Conservation (phyloP, 2,797 vertebrate species). For the Pelochelys cantorii region DNA sequence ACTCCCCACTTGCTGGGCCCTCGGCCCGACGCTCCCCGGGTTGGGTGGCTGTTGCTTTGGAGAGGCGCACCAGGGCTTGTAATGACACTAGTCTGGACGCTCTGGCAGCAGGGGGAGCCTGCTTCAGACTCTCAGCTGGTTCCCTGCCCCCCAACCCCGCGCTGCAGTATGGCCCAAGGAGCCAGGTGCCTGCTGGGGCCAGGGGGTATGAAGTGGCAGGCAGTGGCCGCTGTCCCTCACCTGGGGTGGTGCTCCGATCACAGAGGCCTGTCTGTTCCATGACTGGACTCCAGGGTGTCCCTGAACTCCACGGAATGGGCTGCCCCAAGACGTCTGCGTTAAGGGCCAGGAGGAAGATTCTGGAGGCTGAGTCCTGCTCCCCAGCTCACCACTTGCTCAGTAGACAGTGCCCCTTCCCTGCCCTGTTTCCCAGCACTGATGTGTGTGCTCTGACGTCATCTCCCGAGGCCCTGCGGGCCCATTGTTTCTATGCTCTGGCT, state of each 20-base stretch:
- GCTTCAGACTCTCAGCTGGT: background rate
- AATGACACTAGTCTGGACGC: background rate
- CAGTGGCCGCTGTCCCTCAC: background rate
- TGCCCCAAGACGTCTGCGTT: background rate
- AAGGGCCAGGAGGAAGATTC: background rate
- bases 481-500: background rate
- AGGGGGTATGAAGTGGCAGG: background rate
- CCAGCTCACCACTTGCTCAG: fast-evolving
- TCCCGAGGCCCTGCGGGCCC: background rate
- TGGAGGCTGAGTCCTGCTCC: background rate
- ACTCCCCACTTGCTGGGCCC: background rate
- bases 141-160: background rate
- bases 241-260: no score
- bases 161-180: background rate
- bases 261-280: background rate
- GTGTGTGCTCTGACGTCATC: background rate
- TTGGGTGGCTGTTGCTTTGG: background rate
- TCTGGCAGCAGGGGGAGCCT: fast-evolving
- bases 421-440: background rate
- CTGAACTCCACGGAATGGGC: background rate
- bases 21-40: background rate
- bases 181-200: background rate
- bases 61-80: background rate
- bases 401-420: background rate
- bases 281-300: background rate